Conservation (phyloP, 1,140 invertebrate genomes). For the Drosophila sturtevanti region DNA sequence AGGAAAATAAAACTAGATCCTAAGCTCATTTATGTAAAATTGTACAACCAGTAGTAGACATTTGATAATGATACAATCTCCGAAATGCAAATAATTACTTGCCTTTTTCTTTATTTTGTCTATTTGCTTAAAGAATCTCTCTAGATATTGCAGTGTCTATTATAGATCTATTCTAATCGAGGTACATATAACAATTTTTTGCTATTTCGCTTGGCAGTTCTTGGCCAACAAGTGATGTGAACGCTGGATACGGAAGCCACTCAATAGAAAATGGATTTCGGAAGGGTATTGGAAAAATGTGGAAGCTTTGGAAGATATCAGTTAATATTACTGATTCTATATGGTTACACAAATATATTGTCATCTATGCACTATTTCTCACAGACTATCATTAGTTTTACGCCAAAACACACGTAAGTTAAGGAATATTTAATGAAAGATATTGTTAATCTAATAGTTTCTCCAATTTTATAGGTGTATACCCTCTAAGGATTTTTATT, state of each 20-base stretch:
- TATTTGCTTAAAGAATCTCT: neutral
- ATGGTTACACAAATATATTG: slow-evolving; percentile 84
- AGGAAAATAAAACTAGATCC: neutral
- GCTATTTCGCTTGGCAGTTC: slow-evolving; percentile 22
- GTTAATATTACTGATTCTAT: slow-evolving; percentile 84
- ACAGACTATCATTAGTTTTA: slow-evolving; percentile 84
- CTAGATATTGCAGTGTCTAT: neutral
- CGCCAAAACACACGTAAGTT: slow-evolving; percentile 82
- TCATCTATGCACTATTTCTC: slow-evolving; percentile 85
- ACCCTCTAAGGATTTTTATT: neutral
- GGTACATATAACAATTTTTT: slow-evolving; percentile 5
- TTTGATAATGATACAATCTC: neutral
- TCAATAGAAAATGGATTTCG: slow-evolving; percentile 83
- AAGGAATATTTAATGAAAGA: neutral
- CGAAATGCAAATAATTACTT: neutral
- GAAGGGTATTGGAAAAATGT: slow-evolving; percentile 84
- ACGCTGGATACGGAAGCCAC: slow-evolving; percentile 3
- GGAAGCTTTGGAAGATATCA: slow-evolving; percentile 87
- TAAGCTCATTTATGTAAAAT: slow-evolving; percentile 2
- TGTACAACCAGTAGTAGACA: neutral
- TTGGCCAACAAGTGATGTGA: slow-evolving; percentile 25
- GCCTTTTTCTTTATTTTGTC: too few relatives aligned
- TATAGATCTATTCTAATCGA: neutral
- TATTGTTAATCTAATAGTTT: neutral
- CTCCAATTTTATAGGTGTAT: slow-evolving; percentile 28